Evolutionary conservation across 2,888 invertebrate species (phyloP).

Genomic region (Drosophila antonietae): DNA sequence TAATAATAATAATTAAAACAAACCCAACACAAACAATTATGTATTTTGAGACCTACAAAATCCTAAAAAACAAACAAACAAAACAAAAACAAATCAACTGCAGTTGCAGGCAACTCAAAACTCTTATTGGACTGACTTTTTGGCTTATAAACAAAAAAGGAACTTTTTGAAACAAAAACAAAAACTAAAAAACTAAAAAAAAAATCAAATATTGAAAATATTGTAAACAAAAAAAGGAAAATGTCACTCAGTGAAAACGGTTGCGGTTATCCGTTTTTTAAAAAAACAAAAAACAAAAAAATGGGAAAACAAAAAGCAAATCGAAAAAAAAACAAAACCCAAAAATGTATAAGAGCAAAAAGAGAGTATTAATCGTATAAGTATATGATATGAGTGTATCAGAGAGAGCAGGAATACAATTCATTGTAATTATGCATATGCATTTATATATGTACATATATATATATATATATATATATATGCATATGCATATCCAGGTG

Average conservation of each 20-base stretch:
- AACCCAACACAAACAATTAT: slow-evolving; percentile 49
- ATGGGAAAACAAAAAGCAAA: slow-evolving; percentile 22
- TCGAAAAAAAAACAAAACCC: slow-evolving; percentile 50
- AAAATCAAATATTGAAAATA: slow-evolving; percentile 75
- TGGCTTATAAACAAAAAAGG: slow-evolving; percentile 77
- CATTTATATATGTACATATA: slow-evolving; percentile 19
- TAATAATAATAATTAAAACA: slow-evolving; percentile 13
- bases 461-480: not conserved
- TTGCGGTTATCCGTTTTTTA: slow-evolving; percentile 67
- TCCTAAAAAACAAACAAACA: slow-evolving; percentile 41
- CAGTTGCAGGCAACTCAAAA: slow-evolving; percentile 82
- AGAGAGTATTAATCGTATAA: slow-evolving; percentile 75
- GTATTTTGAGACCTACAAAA: slow-evolving; percentile 68
- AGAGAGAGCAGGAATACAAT: not conserved
- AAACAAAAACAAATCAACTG: slow-evolving; percentile 75
- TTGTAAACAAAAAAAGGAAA: slow-evolving; percentile 61
- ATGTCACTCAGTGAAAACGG: slow-evolving; percentile 73
- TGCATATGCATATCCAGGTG: slow-evolving; percentile 2
- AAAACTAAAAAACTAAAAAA: slow-evolving; percentile 40
- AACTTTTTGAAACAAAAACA: slow-evolving; percentile 68
- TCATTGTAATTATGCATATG: not conserved
- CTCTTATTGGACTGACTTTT: slow-evolving; percentile 80
- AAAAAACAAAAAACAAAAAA: slow-evolving; percentile 27
- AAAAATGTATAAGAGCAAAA: slow-evolving; percentile 42
- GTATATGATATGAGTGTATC: slow-evolving; percentile 26